These are phyloP conservation scores for Oegoconia quadripuncta DNA, from an alignment of 2,888 invertebrate genomes.

Conservation along the genomic window DNA sequence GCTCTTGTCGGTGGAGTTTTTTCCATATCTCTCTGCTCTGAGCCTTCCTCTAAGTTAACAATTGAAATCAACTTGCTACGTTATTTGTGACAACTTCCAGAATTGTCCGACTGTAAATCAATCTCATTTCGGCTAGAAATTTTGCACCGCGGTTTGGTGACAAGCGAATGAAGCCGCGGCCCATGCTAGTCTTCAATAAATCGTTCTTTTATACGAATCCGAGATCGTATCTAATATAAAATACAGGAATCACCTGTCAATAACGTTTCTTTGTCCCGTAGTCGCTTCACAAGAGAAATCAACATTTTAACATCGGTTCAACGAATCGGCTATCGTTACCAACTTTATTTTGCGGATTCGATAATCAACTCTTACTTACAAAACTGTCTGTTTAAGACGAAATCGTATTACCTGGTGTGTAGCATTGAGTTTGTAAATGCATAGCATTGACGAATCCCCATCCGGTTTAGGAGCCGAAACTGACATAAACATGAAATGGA, in stretches of 20 bases:
- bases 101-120: too few relatives aligned
- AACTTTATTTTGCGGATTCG: constrained; percentile 15
- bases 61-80: too few relatives aligned
- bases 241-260: constrained; percentile 72
- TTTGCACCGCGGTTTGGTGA: too few relatives aligned
- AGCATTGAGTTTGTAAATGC: constrained; percentile 29
- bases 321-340: constrained; percentile 50
- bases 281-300: constrained; percentile 48
- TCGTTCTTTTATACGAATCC: neutral
- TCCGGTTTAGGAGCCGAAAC: constrained; percentile 62
- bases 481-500: constrained; percentile 61
- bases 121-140: too few relatives aligned
- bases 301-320: constrained; percentile 59
- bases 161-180: too few relatives aligned
- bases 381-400: neutral
- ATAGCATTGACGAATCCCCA: constrained; percentile 67
- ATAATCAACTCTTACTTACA: constrained; percentile 6
- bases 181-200: too few relatives aligned
- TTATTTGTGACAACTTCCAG: too few relatives aligned
- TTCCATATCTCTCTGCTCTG: too few relatives aligned
- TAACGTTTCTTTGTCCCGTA: constrained; percentile 58
- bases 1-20: too few relatives aligned
- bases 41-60: too few relatives aligned
- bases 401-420: neutral
- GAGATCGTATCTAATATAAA: constrained; percentile 37